phyloP scores from a whole-genome alignment of 2,113 vertebrate species.

The Oxygymnocypris stewartii region DNA sequence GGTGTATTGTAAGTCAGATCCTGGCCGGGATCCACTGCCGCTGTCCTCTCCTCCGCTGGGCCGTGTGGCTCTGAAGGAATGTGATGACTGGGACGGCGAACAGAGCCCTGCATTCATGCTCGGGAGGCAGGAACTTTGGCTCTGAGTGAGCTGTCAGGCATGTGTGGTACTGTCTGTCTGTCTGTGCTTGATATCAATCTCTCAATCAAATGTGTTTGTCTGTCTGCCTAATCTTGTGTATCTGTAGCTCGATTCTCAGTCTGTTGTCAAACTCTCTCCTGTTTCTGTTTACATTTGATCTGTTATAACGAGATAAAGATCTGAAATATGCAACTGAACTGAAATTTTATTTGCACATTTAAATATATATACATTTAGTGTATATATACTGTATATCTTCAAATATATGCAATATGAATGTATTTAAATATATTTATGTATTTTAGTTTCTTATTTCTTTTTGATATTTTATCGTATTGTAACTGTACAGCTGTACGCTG shows the following conservation, averaged over 20 bases:
- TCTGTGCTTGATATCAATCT: conserved; percentile 5
- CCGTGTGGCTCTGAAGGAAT: conserved; percentile 78
- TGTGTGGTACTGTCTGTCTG: conserved; percentile 28
- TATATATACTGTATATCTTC: background rate
- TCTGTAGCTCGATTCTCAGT: background rate
- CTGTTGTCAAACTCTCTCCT: background rate
- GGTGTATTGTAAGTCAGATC: conserved; percentile 47
- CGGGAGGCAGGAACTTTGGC: conserved; percentile 51
- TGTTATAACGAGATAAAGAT: background rate
- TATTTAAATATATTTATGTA: no score
- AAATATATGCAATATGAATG: no score
- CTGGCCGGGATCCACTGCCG: conserved; percentile 47
- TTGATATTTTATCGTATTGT: no score
- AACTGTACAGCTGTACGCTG: no score
- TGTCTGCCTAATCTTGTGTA: background rate
- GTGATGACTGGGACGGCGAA: conserved; percentile 74
- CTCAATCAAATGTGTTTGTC: background rate
- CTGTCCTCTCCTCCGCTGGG: conserved; percentile 64
- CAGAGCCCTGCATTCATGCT: conserved; percentile 77
- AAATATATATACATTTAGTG: background rate
- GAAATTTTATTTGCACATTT: background rate
- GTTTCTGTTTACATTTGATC: background rate
- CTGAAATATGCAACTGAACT: background rate
- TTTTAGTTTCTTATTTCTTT: no score
- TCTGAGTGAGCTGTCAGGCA: conserved; percentile 58